Conservation (phyloP, 2,888 invertebrate genomes). For the Prosopocoilus inquinatus region DNA sequence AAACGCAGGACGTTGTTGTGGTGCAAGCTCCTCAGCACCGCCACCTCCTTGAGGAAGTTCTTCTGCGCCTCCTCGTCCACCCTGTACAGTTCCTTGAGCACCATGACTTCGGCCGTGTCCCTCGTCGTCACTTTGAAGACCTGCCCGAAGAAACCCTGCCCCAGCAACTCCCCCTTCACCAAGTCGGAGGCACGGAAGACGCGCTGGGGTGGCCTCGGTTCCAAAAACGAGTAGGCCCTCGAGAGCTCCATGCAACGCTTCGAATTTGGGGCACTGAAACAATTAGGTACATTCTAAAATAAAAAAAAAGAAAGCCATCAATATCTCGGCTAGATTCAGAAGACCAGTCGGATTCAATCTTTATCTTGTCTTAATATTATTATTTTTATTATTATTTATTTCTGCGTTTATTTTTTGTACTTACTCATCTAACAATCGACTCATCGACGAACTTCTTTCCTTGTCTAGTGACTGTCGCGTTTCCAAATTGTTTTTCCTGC, state of each 20-base stretch:
- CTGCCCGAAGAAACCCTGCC: slow-evolving; percentile 93
- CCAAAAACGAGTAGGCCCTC: slow-evolving; percentile 84
- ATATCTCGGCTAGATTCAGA: background rate
- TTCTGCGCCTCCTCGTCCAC: slow-evolving; percentile 94
- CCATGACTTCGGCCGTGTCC: slow-evolving; percentile 91
- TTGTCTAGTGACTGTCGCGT: slow-evolving; percentile 57
- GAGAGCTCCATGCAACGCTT: slow-evolving; percentile 63
- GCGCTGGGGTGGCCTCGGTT: slow-evolving; percentile 62
- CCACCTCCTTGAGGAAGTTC: slow-evolving; percentile 90
- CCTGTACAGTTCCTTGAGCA: slow-evolving; percentile 85
- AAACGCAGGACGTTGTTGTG: slow-evolving; percentile 90
- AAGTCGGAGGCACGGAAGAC: slow-evolving; percentile 92
- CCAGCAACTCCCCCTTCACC: slow-evolving; percentile 83
- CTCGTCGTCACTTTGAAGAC: slow-evolving; percentile 89
- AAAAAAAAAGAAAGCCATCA: background rate
- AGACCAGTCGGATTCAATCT: too few species aligned
- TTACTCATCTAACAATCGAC: slow-evolving; percentile 74
- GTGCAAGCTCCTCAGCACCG: slow-evolving; percentile 82
- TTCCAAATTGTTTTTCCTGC: slow-evolving; percentile 53
- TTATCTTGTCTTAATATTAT: too few species aligned
- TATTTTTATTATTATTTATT: too few species aligned
- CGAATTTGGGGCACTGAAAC: slow-evolving; percentile 46
- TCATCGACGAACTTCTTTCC: slow-evolving; percentile 84
- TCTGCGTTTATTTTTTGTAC: too few species aligned
- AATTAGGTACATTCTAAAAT: background rate